Base-by-base conservation (phyloP, 1,140 invertebrate species). In the Helicoverpa zea region DNA sequence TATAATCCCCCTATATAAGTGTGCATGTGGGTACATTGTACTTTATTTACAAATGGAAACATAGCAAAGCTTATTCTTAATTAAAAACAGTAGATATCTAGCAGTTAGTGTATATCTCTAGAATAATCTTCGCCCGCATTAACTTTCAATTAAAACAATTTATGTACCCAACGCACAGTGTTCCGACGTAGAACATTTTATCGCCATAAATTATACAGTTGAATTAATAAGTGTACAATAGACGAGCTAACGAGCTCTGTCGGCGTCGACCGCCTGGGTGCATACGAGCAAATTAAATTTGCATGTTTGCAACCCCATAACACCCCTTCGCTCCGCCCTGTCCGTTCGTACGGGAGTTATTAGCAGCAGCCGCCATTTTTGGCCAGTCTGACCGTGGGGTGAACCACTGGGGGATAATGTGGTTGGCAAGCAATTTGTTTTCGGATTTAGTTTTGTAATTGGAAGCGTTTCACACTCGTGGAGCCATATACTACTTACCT, bases 151-250 rank as follows among this genome's bases (percentile, higher is more conserved):
- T 92, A 93, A 87, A 84, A 81, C 86, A 92, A 91, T 92, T 93
- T 92, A 90, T 94, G 89, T 86, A 77, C 63, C 80, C 59, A 78
- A 61, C 63, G 73, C 78, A 83, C 72, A 70, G 56, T 68, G 61
- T 81, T 85, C 81, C 54, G 81, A 84, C 66, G 70, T 80, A 81
- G 84, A 85, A 84, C 80, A 87, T 86, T 86, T 85, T 82, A 74
- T 80, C 61, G 58, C 83, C 86, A 91, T 94, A 94, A 94, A 91
- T 93, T 90, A 88, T 84, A 76, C 86, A 89, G 86, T 94, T 92
- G 91, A 92, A 94, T 93, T 94, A 94, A 93, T 93, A 91, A 93
- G 81, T 86, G 85, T 83, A 91, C 91, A 94, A 92, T 93, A 86
- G 90, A 84, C 84, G 72, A 70, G 76, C 87, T 92, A 92, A 92